Evolutionary conservation across 2,888 invertebrate species (phyloP).

Genomic region (Leptinotarsa tumamoca): DNA sequence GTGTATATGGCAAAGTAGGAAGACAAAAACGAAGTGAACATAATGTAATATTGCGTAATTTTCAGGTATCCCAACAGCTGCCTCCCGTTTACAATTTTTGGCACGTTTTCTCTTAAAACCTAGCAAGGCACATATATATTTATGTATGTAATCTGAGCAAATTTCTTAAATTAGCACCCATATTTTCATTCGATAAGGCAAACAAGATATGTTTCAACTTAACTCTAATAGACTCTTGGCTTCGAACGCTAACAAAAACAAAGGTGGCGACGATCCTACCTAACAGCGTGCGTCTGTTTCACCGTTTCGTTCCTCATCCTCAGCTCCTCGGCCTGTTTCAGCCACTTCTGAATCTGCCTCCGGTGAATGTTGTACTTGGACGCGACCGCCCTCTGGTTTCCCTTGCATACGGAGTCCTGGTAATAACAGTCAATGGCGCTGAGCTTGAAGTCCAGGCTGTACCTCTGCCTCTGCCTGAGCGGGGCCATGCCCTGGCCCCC

Average conservation of each 20-base stretch:
- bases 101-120: slow-evolving; percentile 55
- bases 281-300: slow-evolving; percentile 59
- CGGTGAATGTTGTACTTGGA: slow-evolving; percentile 67
- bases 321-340: slow-evolving; percentile 68
- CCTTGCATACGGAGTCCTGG: slow-evolving; percentile 67
- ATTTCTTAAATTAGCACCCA: slow-evolving; percentile 55
- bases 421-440: slow-evolving; percentile 70
- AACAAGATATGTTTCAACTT: slow-evolving; percentile 44
- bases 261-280: slow-evolving; percentile 48
- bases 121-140: slow-evolving; percentile 57
- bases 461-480: slow-evolving; percentile 64
- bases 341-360: slow-evolving; percentile 71
- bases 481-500: slow-evolving; percentile 44
- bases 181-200: slow-evolving; percentile 51
- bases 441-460: slow-evolving; percentile 70
- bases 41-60: slow-evolving; percentile 42
- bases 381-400: slow-evolving; percentile 67
- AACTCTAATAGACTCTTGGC: slow-evolving; percentile 44
- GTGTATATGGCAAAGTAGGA: slow-evolving; percentile 49
- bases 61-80: slow-evolving; percentile 49
- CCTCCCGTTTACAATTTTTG: slow-evolving; percentile 53
- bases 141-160: slow-evolving; percentile 49
- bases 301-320: slow-evolving; percentile 60
- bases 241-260: slow-evolving; percentile 16
- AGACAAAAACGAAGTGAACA: slow-evolving; percentile 38